These are phyloP conservation scores for Anarsia innoxiella DNA, from an alignment of 2,888 invertebrate genomes.

Conservation along the genomic window DNA sequence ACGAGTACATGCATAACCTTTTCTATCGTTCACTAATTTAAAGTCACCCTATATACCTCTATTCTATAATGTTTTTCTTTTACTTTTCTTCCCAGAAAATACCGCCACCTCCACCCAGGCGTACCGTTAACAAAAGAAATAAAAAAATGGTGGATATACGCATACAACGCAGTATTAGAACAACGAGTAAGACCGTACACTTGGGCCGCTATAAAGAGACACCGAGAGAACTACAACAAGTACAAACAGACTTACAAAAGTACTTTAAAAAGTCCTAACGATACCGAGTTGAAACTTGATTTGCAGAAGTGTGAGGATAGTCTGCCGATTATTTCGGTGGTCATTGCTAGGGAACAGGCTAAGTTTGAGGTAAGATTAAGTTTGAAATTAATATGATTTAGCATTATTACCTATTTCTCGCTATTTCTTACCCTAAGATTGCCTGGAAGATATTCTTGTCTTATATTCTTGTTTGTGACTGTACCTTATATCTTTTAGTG, in stretches of 20 bases:
- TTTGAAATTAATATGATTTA: neutral
- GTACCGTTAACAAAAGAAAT: constrained; percentile 73
- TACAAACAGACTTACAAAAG: constrained; percentile 83
- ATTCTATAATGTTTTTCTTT: too few relatives aligned
- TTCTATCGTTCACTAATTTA: too few relatives aligned
- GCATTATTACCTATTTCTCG: too few relatives aligned
- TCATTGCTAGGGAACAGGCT: constrained; percentile 86
- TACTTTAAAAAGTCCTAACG: constrained; percentile 80
- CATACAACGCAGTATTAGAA: constrained; percentile 80
- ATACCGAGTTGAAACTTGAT: constrained; percentile 82
- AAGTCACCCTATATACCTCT: too few relatives aligned
- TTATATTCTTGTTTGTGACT: too few relatives aligned
- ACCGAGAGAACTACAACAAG: constrained; percentile 79
- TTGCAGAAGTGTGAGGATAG: constrained; percentile 84
- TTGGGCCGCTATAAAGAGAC: constrained; percentile 81
- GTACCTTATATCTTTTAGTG: too few relatives aligned
- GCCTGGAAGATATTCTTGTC: too few relatives aligned
- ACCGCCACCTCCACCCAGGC: constrained; percentile 78
- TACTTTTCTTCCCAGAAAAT: constrained; percentile 64
- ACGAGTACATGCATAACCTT: too few relatives aligned
- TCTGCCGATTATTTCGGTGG: constrained; percentile 82
- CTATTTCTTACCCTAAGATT: too few relatives aligned
- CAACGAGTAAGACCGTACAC: constrained; percentile 83
- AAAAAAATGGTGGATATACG: constrained; percentile 85
- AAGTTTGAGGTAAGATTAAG: constrained; percentile 78